Evolutionary conservation across 2,888 invertebrate species (phyloP), one percentile per base, ranked within the genome.

Genomic region (Tortricodes alternella): DNA sequence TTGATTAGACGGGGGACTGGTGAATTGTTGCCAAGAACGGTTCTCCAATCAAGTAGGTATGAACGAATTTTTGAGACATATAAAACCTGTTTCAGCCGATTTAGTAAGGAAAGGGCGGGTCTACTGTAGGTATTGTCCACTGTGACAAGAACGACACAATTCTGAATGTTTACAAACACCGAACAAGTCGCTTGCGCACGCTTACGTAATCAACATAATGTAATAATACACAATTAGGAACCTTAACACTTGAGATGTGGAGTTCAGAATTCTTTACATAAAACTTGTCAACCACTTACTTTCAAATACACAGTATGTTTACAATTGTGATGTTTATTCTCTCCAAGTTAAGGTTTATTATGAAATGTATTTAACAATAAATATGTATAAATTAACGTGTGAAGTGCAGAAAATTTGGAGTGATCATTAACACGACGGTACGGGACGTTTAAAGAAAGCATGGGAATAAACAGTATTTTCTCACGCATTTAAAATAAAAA

Each of bases 121-220:
- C 16, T 41, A 39, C 15, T 27, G 13, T 7, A 11, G 18, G n/a
- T 18, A 11, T 24, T 34, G 15, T 48, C 9, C 34, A 41, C 39
- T 27, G 39, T 9, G 46, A 13, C 34, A 41, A 29, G 18, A n/a
- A 24, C 53, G 34, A 19, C 39, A 41, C 41, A 34, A 19, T 53
- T 53, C 32, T 11, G n/a, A 39, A 41, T 53, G 39, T 53, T 48
- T 48, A 48, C 32, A 53, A 53, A 53, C 39, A 53, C 11, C 24
- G 39, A 39, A 46, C 32, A 34, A 32, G 13, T 38, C 46, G 46
- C 53, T 34, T 19, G 24, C 51, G 39, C 39, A 46, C 23, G 18
- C 6, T 53, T 46, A 39, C 23, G 39, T 53, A 53, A 53, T 13
- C 18, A 23, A 5, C 5, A 9, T 9, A 32, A 0, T 1, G 21